Conservation (phyloP, 2,113 vertebrate species). For the Garra rufa region DNA sequence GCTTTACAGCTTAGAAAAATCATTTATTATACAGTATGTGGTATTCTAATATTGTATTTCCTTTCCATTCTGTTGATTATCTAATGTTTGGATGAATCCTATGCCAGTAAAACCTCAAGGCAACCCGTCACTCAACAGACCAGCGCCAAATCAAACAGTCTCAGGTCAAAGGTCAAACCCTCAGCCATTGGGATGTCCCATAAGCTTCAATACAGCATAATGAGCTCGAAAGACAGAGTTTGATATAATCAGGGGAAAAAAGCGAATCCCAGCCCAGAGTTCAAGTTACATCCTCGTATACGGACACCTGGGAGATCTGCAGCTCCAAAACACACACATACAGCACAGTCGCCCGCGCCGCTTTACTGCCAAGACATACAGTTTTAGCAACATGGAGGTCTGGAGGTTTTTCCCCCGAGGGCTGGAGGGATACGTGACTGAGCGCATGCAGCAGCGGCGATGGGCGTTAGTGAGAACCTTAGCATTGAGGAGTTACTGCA, state of each 20-base stretch:
- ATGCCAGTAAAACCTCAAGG: conserved; percentile 41
- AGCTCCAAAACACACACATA: conserved; percentile 49
- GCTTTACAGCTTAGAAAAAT: neutral
- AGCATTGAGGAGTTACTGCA: neutral
- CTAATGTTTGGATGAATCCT: neutral
- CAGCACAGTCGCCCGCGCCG: conserved; percentile 27
- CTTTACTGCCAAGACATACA: conserved; percentile 74
- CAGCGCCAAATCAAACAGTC: conserved; percentile 67
- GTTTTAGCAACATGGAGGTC: conserved; percentile 74
- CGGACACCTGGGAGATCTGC: conserved; percentile 71
- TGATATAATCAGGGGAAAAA: neutral
- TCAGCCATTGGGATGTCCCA: neutral
- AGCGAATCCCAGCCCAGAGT: conserved; percentile 1
- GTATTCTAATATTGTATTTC: too few relatives aligned
- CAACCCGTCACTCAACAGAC: conserved; percentile 18
- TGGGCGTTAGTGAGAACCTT: conserved; percentile 1
- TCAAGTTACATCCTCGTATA: conserved; percentile 59
- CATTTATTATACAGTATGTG: neutral
- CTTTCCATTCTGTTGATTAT: neutral
- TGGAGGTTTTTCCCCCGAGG: conserved; percentile 64
- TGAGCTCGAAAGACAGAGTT: neutral
- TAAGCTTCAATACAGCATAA: neutral
- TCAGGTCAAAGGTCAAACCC: conserved; percentile 3
- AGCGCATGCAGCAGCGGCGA: conserved; percentile 62
- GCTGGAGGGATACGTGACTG: conserved; percentile 76